These are phyloP conservation scores for Exephanes ischioxanthus DNA, from an alignment of 2,888 invertebrate genomes.

Conservation along the genomic window DNA sequence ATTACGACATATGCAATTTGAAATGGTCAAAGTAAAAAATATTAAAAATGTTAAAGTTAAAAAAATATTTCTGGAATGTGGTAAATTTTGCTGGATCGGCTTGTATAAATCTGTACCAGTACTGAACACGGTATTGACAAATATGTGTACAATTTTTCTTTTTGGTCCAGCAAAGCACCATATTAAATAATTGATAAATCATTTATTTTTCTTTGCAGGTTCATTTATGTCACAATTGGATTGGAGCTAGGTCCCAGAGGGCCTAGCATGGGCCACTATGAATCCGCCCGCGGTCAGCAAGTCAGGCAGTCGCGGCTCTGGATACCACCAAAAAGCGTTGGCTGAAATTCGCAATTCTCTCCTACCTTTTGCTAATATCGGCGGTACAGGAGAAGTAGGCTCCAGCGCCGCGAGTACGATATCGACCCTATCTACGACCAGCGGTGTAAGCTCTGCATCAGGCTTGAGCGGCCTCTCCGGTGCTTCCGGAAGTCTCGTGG, in stretches of 20 bases:
- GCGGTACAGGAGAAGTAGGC: conserved; percentile 88
- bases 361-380: conserved; percentile 92
- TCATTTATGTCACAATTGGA: conserved; percentile 81
- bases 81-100: not conserved
- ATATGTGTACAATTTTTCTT: not conserved
- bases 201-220: conserved; percentile 61
- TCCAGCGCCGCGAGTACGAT: conserved; percentile 92
- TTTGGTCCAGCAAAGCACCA: not conserved
- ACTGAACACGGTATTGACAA: not conserved
- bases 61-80: not conserved
- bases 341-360: conserved; percentile 94
- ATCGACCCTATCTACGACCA: conserved; percentile 88
- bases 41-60: too few species aligned
- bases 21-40: not conserved
- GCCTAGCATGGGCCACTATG: conserved; percentile 86
- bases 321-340: conserved; percentile 95
- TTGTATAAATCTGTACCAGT: not conserved
- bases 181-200: not conserved
- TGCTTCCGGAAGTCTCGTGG: conserved; percentile 87
- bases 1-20: too few species aligned
- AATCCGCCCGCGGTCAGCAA: conserved; percentile 86
- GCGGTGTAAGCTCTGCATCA: conserved; percentile 88
- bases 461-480: conserved; percentile 87
- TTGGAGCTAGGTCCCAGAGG: conserved; percentile 84
- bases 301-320: conserved; percentile 90